Conservation (phyloP, 1,140 invertebrate species). For the Aporrectodea caliginosa region DNA sequence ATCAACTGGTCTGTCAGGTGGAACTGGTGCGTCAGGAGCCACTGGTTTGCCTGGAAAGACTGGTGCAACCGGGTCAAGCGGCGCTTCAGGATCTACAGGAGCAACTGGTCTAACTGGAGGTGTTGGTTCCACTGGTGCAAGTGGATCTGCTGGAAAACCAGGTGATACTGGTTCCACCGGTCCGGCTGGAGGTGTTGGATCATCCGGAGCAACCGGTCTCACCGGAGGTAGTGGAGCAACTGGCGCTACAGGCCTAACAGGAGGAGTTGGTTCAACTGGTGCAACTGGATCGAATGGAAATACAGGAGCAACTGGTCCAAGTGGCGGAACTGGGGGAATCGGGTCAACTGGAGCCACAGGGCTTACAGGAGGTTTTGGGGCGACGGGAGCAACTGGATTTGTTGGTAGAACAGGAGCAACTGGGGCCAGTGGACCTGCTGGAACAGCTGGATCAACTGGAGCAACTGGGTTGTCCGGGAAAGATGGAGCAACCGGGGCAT, state of each 20-base stretch:
- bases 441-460: not conserved
- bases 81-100: slow-evolving; percentile 12
- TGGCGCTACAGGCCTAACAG: not conserved
- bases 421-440: not conserved
- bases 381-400: not conserved
- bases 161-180: not conserved
- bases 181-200: not conserved
- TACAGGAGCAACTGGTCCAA: not conserved
- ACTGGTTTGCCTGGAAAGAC: slow-evolving; percentile 12
- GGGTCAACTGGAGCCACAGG: not conserved
- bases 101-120: not conserved
- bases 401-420: not conserved
- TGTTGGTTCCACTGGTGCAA: slow-evolving; percentile 4
- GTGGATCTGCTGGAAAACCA: not conserved
- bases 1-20: slow-evolving; percentile 1
- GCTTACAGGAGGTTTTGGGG: not conserved
- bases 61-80: not conserved
- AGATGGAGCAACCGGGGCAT: not conserved
- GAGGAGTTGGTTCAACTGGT: not conserved
- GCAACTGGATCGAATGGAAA: not conserved
- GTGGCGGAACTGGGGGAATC: not conserved
- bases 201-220: not conserved
- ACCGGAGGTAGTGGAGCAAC: not conserved
- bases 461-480: not conserved
- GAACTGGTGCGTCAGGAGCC: not conserved